phyloP scores from a whole-genome alignment of 2,797 vertebrate genomes.

The Phoebastria nigripes region DNA sequence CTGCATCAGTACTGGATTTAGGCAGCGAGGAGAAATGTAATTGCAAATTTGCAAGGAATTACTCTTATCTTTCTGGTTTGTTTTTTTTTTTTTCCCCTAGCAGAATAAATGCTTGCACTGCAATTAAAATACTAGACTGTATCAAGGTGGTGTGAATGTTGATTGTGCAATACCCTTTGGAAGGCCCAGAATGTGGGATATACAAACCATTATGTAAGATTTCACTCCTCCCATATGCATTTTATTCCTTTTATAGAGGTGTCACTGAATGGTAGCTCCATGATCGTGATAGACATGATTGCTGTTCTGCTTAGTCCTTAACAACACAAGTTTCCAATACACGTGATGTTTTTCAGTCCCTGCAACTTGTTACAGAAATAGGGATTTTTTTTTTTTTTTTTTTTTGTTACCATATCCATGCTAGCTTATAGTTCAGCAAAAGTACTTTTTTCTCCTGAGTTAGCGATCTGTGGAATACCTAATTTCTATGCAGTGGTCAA shows the following conservation, averaged over 20 bases:
- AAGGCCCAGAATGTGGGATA: background rate
- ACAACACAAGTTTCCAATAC: background rate
- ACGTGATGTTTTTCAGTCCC: background rate
- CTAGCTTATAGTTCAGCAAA: background rate
- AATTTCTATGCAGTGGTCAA: background rate
- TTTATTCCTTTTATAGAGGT: background rate
- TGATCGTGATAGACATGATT: fast-evolving
- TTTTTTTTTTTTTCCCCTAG: background rate
- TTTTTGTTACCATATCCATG: background rate
- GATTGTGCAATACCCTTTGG: background rate
- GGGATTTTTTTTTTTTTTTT: background rate
- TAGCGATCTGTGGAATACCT: background rate
- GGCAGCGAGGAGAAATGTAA: background rate
- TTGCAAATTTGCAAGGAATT: background rate
- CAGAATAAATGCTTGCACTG: background rate
- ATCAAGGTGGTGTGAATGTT: background rate
- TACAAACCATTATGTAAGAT: background rate
- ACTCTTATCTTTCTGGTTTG: background rate
- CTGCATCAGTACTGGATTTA: background rate
- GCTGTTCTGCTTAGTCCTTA: background rate
- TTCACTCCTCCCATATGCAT: background rate
- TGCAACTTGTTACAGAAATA: background rate
- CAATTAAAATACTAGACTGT: background rate
- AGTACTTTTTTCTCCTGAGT: background rate
- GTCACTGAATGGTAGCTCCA: background rate